phyloP scores from a whole-genome alignment of 2,888 invertebrate genomes.

The Xestia xanthographa region DNA sequence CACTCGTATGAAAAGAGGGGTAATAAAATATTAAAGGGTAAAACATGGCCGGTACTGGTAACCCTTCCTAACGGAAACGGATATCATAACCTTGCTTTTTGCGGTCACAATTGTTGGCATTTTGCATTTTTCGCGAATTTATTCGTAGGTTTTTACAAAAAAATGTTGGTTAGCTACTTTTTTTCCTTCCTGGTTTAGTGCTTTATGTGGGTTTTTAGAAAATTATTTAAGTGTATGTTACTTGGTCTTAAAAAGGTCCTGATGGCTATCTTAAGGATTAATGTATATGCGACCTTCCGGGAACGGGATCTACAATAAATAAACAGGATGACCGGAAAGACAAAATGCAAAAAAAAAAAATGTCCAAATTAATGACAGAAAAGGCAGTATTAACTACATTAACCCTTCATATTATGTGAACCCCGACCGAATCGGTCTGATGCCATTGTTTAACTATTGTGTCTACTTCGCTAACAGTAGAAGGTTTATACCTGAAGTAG shows the following conservation, averaged over 20 bases:
- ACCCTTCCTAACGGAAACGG: constrained; percentile 76
- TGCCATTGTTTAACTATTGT: no score
- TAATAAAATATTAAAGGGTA: constrained; percentile 75
- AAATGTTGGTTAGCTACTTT: constrained; percentile 41
- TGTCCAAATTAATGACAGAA: not conserved
- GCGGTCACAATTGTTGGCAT: constrained; percentile 70
- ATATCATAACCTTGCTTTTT: constrained; percentile 79
- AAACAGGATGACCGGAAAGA: not conserved
- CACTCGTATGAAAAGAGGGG: constrained; percentile 66
- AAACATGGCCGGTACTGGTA: constrained; percentile 73
- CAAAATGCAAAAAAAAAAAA: not conserved
- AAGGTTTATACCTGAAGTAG: no score
- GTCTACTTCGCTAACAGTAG: no score
- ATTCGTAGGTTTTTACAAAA: constrained; percentile 47
- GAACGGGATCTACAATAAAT: not conserved
- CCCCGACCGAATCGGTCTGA: no score
- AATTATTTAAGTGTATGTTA: constrained; percentile 13
- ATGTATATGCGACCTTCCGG: not conserved
- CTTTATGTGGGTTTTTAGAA: constrained; percentile 16
- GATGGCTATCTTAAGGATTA: not conserved
- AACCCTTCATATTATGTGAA: no score
- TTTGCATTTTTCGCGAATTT: constrained; percentile 70
- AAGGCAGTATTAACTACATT: not conserved
- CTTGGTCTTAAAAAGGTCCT: not conserved
- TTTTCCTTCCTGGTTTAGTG: constrained; percentile 41